Evolutionary conservation across 2,888 invertebrate genomes (phyloP), one percentile per base, ranked within the genome.

Genomic region (Peribatodes rhomboidaria): DNA sequence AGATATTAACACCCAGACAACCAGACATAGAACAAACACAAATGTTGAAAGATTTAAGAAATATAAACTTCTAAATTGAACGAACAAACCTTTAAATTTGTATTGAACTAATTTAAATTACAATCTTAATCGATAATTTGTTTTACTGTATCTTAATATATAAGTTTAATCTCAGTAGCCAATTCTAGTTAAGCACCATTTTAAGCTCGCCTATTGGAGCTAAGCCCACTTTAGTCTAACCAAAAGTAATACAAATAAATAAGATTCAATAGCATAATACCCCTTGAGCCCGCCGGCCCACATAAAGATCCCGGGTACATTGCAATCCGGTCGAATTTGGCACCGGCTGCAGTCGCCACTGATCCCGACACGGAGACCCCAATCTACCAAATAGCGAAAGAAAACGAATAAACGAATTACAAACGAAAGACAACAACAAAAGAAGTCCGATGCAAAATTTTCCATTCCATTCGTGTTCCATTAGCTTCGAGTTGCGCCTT

Each of bases 381-480:
- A 73, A 73, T 73, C 69, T 71, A 69, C 60, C 42, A 46, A 69
- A 72, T 70, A 64, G 69, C 66, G 56, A 67, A 71, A 69, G 67
- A 69, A 67, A 67, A 59, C 61, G 37, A 68, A 72, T 75, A 77
- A 79, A 77, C 67, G 74, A 73, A 75, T 77, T 79, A 64, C 67
- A 74, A 61, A 65, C 55, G 71, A 65, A 59, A 73, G 72, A 62
- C 73, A 77, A 78, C 74, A 77, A 78, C 74, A 78, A 79, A 79
- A 79, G 75, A 72, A 73, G 61, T 61, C 59, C 68, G 64, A 79
- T 81, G 79, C 78, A 76, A 78, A 78, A 77, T 77, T 73, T 78
- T 73, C 71, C 77, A 79, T 81, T 82, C 80, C 74, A 78, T 81
- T 80, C 79, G 79, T 73, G 80, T 81, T 83, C 84, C 77, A 81